Base-by-base conservation (phyloP, 2,113 vertebrate species). In the Triplophysa dalaica region DNA sequence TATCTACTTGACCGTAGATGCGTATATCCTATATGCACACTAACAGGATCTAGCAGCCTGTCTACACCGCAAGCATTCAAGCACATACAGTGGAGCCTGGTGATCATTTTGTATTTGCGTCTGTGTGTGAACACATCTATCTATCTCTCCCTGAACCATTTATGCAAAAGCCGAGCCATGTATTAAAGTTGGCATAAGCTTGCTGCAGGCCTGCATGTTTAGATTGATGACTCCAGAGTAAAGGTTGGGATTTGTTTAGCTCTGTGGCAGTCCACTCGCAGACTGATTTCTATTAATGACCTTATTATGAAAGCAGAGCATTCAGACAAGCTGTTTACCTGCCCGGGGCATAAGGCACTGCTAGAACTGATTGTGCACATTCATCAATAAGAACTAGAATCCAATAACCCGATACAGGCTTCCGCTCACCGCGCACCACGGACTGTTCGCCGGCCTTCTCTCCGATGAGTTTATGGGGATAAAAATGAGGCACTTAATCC, bases 291-390 rank as follows among this genome's bases (percentile, higher is more conserved):
- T 74, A 64, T 79, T 79, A 82, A 81, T 84, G 79, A 54, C 62
- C 75, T 79, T 75, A 83, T 81, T 85, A 83, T 78, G 67, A 67
- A 79, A 63, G 8, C 29, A 26, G 72, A 82, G 76, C 80, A 65
- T 79, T 69, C 70, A 86, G 77, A 86, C 76, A 86, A 86, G 81
- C 70, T 83, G 76, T 79, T 83, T 78, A 84, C 63, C 85, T 75
- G 80, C 70, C 77, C 72, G 22, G 64, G 70, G 80, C 76, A 33
- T 60, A 75, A 38, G 43, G 43, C 73, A 70, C 82, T 73, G 68
- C 79, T 82, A 69, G 77, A 86, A 80, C 80, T 66, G 85, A 86
- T 86, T 84, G 85, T 56, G 43, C 58, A 61, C 73, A 84, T 86
- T 80, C 69, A 84, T 86, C 82, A 86, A 79, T 82, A 86, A 73